Conservation (phyloP, 2,888 invertebrate genomes). For the Acanthosepion lycidas region DNA sequence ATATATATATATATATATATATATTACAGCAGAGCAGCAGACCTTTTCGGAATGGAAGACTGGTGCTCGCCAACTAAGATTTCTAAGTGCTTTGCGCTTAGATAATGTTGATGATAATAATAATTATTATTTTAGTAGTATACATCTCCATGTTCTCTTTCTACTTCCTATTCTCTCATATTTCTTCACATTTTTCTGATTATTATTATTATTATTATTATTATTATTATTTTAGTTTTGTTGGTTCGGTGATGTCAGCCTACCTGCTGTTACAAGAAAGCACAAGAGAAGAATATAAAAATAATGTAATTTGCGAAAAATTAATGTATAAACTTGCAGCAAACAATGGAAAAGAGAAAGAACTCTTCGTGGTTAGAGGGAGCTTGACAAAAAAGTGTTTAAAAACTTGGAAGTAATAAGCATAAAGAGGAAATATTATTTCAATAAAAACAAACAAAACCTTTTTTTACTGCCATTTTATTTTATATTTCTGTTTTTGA, state of each 20-base stretch:
- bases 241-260: not conserved
- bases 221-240: not conserved
- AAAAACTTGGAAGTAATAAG: not conserved
- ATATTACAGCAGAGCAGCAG: too few species aligned
- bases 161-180: too few species aligned
- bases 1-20: too few species aligned
- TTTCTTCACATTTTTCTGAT: too few species aligned
- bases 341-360: not conserved
- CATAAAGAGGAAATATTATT: slow-evolving; percentile 13
- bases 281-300: not conserved
- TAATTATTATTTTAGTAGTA: too few species aligned
- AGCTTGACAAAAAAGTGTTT: not conserved
- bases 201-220: too few species aligned
- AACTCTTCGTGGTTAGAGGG: too few species aligned
- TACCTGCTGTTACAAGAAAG: not conserved
- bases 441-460: not conserved
- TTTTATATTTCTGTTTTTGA: not conserved
- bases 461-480: not conserved
- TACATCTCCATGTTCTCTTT: too few species aligned
- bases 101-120: too few species aligned
- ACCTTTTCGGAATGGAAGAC: too few species aligned
- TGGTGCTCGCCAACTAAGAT: too few species aligned
- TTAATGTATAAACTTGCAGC: not conserved
- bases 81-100: too few species aligned
- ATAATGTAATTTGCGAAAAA: slow-evolving; percentile 38